Evolutionary conservation across 2,113 vertebrate species (phyloP).

Genomic region (Tauraco erythrolophus): DNA sequence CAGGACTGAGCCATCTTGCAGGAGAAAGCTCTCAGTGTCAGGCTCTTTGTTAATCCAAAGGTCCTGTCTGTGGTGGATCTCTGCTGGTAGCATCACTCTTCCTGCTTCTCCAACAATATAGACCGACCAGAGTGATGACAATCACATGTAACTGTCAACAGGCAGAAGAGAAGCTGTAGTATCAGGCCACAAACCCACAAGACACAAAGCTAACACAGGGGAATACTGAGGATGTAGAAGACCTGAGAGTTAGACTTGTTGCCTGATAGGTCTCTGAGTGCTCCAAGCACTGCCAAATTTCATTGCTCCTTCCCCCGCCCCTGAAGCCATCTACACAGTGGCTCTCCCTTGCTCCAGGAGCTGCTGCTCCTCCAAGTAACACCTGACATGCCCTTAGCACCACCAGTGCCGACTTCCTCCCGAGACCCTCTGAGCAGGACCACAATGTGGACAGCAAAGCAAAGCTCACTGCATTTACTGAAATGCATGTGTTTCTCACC

Average conservation of each 20-base stretch:
- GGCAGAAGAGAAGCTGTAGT: neutral
- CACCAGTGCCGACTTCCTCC: neutral
- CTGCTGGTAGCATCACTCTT: neutral
- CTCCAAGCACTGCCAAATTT: neutral
- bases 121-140: neutral
- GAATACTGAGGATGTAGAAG: neutral
- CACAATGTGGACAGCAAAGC: neutral
- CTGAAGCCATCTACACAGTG: neutral
- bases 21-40: neutral
- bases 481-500: neutral
- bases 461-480: neutral
- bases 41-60: neutral
- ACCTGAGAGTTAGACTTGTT: neutral
- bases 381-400: neutral
- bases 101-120: neutral
- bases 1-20: neutral
- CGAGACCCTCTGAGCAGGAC: neutral
- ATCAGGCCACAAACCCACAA: neutral
- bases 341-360: neutral
- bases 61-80: neutral
- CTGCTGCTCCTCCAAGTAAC: neutral
- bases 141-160: accelerated
- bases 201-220: neutral
- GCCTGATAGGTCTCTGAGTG: neutral
- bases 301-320: neutral